A percentile compares a stretch with the other conserved stretches of the same genome.
Conservation (phyloP, 2,888 invertebrate species). For the Acleris cristana region DNA sequence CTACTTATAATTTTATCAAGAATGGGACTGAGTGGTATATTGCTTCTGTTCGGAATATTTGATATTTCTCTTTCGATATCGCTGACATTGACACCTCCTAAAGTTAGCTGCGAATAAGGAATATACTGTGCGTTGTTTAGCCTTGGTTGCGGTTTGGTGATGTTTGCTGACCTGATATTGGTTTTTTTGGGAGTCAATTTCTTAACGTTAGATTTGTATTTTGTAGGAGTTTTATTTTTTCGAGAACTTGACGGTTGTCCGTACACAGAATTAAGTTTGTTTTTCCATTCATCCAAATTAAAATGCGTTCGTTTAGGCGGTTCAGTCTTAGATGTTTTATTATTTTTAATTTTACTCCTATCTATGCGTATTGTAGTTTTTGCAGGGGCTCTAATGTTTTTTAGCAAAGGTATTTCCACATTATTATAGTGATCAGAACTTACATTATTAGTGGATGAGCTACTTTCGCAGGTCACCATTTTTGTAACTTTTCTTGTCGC, state of each 20-base stretch:
- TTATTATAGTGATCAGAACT: conserved; percentile 57
- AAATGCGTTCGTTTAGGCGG: conserved; percentile 47
- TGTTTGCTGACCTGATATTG: conserved; percentile 34
- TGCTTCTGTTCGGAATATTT: conserved; percentile 60
- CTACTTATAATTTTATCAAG: conserved; percentile 70
- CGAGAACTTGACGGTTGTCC: conserved; percentile 52
- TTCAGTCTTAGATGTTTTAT: conserved; percentile 46
- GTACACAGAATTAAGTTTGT: conserved; percentile 67
- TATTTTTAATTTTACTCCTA: conserved; percentile 41
- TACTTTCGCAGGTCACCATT: conserved; percentile 70
- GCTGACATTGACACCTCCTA: conserved; percentile 72
- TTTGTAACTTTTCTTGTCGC: conserved; percentile 63
- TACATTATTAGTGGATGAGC: conserved; percentile 63
- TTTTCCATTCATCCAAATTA: conserved; percentile 70
- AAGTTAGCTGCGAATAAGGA: conserved; percentile 75
- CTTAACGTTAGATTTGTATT: conserved; percentile 45
- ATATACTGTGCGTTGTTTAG: conserved; percentile 72
- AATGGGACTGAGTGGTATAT: conserved; percentile 67
- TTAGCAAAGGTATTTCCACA: conserved; percentile 49
- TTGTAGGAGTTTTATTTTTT: conserved; percentile 42
- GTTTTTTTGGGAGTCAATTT: conserved; percentile 46
- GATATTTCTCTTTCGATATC: conserved; percentile 74
- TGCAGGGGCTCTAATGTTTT: conserved; percentile 49
- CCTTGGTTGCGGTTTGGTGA: conserved; percentile 32
- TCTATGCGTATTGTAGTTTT: conserved; percentile 46